Evolutionary conservation across 2,888 invertebrate species (phyloP), one percentile per base, ranked within the genome.

Genomic region (Mystacides longicornis): DNA sequence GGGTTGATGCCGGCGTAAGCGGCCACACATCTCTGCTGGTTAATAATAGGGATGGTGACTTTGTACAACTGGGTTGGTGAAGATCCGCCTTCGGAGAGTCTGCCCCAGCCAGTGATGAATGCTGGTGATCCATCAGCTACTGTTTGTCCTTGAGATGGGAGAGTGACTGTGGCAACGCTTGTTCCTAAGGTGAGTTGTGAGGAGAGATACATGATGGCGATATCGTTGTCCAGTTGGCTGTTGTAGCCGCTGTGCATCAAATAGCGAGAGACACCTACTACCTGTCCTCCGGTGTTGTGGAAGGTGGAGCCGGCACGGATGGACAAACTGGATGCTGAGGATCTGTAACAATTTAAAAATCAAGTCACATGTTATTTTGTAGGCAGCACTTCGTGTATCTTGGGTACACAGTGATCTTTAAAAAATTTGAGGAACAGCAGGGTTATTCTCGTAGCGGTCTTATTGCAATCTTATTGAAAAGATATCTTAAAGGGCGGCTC

Each of bases 61-160:
- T 57, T 57, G 23, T 54, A 49, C 21, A 57, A 37, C 5, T 20
- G 20, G 7, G 53, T 49, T 5, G 53, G 45, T 16, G 33, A 42
- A n/a, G 42, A 9, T 11, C 57, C 57, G 18, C 54, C 54, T 19
- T 57, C 68, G 23, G 68, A 64, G 48, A 68, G 69, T 3, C 66
- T 64, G 20, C 77, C 77, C 65, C 67, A 77, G 56, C 77, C 77
- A 43, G 76, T 70, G 1, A 77, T 74, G 4, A 74, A 16, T 3
- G 76, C 75, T 62, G 67, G 66, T 18, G 68, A 64, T 2, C 73
- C 74, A 56, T 56, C 64, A 33, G 68, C 63, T 9, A 76, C 57
- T 11, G 58, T 53, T 7, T 66, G 63, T 56, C 64, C 60, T 33
- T 63, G 46, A 1, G 65, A 59, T 11, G 75, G 71, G 48, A 72